A percentile compares a stretch with the other conserved stretches of the same genome.
These are phyloP conservation scores for Erythrolamprus reginae DNA, from an alignment of 2,113 vertebrate genomes.

Conservation along the genomic window DNA sequence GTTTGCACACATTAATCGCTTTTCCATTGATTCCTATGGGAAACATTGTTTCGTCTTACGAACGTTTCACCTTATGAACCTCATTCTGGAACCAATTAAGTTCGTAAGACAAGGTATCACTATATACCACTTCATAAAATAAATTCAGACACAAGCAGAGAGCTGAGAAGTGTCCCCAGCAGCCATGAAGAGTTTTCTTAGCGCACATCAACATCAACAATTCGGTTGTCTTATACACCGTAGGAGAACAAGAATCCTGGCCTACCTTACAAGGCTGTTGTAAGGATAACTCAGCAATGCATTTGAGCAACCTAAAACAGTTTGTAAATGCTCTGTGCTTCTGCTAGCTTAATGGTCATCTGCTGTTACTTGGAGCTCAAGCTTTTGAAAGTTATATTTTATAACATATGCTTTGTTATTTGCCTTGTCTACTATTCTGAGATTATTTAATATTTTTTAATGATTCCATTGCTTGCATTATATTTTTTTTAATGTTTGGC, in stretches of 20 bases:
- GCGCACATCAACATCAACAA: background rate
- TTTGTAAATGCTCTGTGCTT: background rate
- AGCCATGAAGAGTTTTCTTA: background rate
- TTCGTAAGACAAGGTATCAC: too few relatives aligned
- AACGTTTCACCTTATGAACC: too few relatives aligned
- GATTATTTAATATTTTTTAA: background rate
- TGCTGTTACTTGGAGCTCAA: background rate
- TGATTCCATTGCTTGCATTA: background rate
- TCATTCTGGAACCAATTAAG: too few relatives aligned
- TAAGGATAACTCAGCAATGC: background rate
- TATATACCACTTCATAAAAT: background rate
- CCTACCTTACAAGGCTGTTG: constrained; percentile 17
- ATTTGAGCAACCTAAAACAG: background rate
- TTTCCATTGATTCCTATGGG: too few relatives aligned
- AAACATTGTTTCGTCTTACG: too few relatives aligned
- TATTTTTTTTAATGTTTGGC: background rate
- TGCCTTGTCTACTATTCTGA: background rate
- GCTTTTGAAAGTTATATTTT: background rate
- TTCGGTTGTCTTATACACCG: background rate
- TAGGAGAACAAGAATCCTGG: background rate
- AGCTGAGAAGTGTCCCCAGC: background rate
- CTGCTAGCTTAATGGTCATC: background rate
- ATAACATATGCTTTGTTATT: background rate
- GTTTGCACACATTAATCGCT: too few relatives aligned
- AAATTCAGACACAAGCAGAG: background rate